Conservation (phyloP, 2,113 vertebrate species). For the Gadus chalcogrammus region DNA sequence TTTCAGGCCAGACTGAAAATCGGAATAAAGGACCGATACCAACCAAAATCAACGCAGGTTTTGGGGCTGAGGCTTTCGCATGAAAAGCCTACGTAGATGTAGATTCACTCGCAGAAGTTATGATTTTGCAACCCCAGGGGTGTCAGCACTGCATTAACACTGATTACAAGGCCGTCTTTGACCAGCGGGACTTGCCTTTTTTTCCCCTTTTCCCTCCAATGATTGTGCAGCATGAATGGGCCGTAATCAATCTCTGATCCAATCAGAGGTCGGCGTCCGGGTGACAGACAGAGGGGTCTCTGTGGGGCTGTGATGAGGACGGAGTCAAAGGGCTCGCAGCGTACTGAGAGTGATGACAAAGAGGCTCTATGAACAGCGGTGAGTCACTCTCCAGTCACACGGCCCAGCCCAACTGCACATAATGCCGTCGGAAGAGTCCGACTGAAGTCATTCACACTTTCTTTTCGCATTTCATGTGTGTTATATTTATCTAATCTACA, state of each 20-base stretch:
- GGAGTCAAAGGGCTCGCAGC: constrained; percentile 66
- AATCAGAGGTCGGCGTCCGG: constrained; percentile 76
- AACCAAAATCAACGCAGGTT: no score
- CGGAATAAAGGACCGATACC: no score
- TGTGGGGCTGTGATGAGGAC: constrained; percentile 75
- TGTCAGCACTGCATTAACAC: constrained; percentile 66
- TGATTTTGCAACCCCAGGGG: constrained; percentile 59
- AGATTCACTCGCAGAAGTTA: background rate
- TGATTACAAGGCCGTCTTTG: constrained; percentile 83
- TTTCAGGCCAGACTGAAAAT: no score
- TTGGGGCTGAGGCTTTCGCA: no score
- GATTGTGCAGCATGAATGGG: constrained; percentile 67
- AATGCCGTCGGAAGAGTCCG: no score
- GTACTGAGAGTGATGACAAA: constrained; percentile 60
- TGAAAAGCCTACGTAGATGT: no score
- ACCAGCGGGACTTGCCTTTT: constrained; percentile 66
- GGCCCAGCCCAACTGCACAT: no score
- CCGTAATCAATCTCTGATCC: constrained; percentile 82
- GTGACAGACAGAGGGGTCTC: constrained; percentile 77
- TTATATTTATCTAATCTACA: no score
- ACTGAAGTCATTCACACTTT: no score
- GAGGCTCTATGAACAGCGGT: constrained; percentile 48
- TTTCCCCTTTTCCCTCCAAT: constrained; percentile 54
- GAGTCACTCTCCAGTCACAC: constrained; percentile 22
- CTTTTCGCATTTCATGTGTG: no score